These are phyloP conservation scores for Lochmaea crataegi DNA, from an alignment of 2,888 invertebrate genomes.

Conservation along the genomic window DNA sequence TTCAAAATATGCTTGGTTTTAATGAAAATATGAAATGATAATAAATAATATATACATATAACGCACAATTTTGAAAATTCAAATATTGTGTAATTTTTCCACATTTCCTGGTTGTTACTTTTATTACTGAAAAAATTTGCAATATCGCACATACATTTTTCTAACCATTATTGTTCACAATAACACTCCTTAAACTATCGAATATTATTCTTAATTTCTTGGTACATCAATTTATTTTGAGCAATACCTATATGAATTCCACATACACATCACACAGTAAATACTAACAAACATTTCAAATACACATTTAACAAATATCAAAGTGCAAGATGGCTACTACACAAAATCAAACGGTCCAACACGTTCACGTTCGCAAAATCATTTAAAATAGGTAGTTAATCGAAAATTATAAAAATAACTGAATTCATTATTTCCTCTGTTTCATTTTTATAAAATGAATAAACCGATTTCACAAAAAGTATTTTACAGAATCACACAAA, in stretches of 20 bases:
- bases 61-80: background rate
- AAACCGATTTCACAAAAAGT: background rate
- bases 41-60: constrained; percentile 3
- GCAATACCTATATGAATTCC: constrained; percentile 16
- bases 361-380: background rate
- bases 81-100: background rate
- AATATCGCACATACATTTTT: background rate
- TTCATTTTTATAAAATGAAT: background rate
- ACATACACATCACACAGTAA: constrained; percentile 17
- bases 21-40: constrained; percentile 3
- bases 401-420: background rate
- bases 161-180: background rate
- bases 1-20: background rate
- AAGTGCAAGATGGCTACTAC: constrained; percentile 1
- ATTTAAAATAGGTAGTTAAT: background rate
- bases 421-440: background rate
- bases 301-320: constrained; percentile 20
- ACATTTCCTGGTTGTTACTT: background rate
- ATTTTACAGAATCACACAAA: constrained; percentile 2
- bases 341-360: background rate
- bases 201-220: constrained; percentile 5
- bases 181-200: constrained; percentile 4
- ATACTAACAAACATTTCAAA: constrained; percentile 24
- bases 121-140: background rate
- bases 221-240: constrained; percentile 20